phyloP scores from a whole-genome alignment of 2,797 vertebrate genomes.

The Gallirallus australis region DNA sequence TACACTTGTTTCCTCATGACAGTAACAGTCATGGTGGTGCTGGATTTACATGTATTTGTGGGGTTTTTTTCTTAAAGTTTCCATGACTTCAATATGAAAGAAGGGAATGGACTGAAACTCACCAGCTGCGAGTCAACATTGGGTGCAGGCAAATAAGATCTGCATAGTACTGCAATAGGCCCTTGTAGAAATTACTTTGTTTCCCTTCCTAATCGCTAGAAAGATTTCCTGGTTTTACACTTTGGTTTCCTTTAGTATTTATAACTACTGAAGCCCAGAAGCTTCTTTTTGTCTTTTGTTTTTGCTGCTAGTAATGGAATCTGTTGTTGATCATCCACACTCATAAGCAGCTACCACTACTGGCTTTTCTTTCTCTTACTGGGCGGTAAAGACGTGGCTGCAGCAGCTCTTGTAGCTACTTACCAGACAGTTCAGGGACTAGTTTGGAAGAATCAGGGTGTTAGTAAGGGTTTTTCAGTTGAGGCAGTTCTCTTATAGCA shows the following conservation, averaged over 20 bases:
- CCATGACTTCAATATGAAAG: background rate
- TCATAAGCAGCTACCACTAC: background rate
- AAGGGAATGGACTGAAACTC: background rate
- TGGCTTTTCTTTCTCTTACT: background rate
- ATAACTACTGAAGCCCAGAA: background rate
- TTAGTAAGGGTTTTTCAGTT: background rate
- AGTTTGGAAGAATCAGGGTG: background rate
- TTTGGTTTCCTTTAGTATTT: background rate
- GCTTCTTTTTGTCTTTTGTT: background rate
- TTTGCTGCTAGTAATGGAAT: background rate
- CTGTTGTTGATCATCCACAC: background rate
- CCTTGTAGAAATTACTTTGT: background rate
- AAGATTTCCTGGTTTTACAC: background rate
- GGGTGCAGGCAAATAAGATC: background rate
- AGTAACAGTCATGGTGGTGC: fast-evolving
- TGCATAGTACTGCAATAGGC: background rate
- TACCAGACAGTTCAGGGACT: background rate
- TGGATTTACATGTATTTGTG: background rate
- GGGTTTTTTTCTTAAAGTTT: background rate
- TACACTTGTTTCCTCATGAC: background rate
- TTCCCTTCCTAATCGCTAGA: background rate
- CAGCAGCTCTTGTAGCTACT: background rate
- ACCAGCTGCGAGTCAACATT: background rate
- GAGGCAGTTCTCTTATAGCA: background rate
- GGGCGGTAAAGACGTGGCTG: background rate